Evolutionary conservation across 2,888 invertebrate genomes (phyloP), one percentile per base, ranked within the genome.

Genomic region (Diplolepis rosae): DNA sequence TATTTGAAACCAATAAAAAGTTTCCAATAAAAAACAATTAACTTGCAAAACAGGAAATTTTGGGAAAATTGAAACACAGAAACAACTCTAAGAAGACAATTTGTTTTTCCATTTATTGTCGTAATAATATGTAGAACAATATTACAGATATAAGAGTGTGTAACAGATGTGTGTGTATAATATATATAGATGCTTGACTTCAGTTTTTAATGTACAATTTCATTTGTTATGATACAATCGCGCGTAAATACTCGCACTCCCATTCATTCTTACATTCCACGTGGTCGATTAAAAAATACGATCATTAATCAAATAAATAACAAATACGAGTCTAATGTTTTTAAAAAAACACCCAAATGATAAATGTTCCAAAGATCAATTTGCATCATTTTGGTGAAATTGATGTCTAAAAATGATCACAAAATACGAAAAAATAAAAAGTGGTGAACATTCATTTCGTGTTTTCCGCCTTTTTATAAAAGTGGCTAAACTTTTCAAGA

Each of bases 101-200:
- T 73, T 65, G 45, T 51, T 78, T 69, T 73, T 79, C 70, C 71
- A 71, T 80, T 82, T 82, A 81, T 82, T 80, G 77, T 83, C 80
- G 78, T 78, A 79, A 81, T 80, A 81, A 79, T 76, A 81, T 78
- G 75, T 81, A 81, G 79, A 81, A 80, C 75, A 80, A 80, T 78
- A 75, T 80, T 80, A 80, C 76, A 79, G 68, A 80, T 78, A 80
- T 74, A 77, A 73, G 39, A 70, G 69, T 73, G 48, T 76, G 71
- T 61, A 65, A 69, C 69, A 75, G 66, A 42, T 77, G 69, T 74
- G 27, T 77, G 71, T 76, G 65, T 74, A 48, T 48, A 32, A 67
- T 76, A 74, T 70, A 56, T 75, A 77, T 69, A 74, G 73, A 78
- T 80, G 71, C 30, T 72, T 61, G 54, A 32, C 22, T 61, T 48